A percentile compares a stretch with the other conserved stretches of the same genome.
Evolutionary conservation across 2,113 vertebrate species (phyloP).

Genomic region (Lophotis ruficrista): DNA sequence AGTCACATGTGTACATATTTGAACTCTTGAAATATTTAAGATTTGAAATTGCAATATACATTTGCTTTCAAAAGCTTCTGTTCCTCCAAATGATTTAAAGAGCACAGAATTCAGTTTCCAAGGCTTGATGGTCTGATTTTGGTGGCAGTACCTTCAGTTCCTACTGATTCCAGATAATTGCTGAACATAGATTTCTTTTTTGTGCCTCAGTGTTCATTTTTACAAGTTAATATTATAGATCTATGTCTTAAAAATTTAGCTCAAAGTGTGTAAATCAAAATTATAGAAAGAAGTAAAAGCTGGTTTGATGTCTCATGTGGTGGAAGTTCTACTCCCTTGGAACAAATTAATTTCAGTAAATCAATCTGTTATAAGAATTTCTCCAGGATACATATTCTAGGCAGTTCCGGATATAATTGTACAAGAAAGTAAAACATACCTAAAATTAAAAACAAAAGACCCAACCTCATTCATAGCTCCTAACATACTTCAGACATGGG

Average conservation of each 20-base stretch:
- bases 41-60: neutral
- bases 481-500: fast-evolving
- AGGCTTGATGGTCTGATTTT: neutral
- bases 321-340: neutral
- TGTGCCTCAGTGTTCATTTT: neutral
- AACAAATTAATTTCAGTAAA: neutral
- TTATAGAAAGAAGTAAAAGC: neutral
- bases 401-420: neutral
- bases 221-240: neutral
- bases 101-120: neutral
- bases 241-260: neutral
- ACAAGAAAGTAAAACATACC: neutral
- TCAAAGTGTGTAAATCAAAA: neutral
- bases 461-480: neutral
- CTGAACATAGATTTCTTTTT: neutral
- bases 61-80: neutral
- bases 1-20: neutral
- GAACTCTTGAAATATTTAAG: neutral
- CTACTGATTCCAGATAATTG: neutral
- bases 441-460: neutral
- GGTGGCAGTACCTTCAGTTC: neutral
- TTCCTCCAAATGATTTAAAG: neutral
- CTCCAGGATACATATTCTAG: neutral
- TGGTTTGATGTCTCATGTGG: neutral
- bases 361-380: neutral